Conservation (phyloP, 35 echinoderm and acorn worm genomes). For the Chiridota heheva region DNA sequence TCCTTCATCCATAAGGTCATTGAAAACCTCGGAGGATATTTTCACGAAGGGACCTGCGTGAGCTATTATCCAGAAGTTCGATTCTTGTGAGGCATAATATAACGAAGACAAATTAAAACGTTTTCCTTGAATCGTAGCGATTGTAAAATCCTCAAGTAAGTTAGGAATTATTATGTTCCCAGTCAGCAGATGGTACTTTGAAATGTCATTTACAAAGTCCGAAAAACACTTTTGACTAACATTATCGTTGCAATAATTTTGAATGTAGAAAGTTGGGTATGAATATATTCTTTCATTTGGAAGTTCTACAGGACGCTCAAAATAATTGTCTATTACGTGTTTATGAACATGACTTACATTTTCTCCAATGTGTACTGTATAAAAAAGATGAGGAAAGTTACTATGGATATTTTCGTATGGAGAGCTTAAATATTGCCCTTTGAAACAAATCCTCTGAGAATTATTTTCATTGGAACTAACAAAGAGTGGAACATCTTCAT, state of each 20-base stretch:
- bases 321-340: constrained; percentile 43
- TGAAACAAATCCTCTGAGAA: constrained; percentile 59
- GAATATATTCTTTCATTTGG: constrained; percentile 73
- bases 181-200: neutral
- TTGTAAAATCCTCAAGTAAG: neutral
- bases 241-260: constrained; percentile 47
- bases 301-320: constrained; percentile 35
- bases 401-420: constrained; percentile 64
- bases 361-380: constrained; percentile 62
- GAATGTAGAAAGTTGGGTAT: constrained; percentile 78
- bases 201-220: constrained; percentile 55
- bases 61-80: constrained; percentile 49
- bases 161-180: neutral
- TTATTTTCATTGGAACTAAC: constrained; percentile 63
- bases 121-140: constrained; percentile 66
- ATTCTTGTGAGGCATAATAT: constrained; percentile 45
- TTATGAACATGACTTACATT: constrained; percentile 61
- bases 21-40: constrained; percentile 58
- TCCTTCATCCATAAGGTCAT: constrained; percentile 29
- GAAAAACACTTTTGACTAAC: constrained; percentile 53
- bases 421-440: constrained; percentile 46
- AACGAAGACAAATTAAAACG: constrained; percentile 62
- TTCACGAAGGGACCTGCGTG: constrained; percentile 65
- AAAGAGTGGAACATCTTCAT: constrained; percentile 71
- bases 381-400: constrained; percentile 51